Evolutionary conservation across 1,140 invertebrate genomes (phyloP), one percentile per base, ranked within the genome.

Genomic region (Aporrectodea caliginosa): DNA sequence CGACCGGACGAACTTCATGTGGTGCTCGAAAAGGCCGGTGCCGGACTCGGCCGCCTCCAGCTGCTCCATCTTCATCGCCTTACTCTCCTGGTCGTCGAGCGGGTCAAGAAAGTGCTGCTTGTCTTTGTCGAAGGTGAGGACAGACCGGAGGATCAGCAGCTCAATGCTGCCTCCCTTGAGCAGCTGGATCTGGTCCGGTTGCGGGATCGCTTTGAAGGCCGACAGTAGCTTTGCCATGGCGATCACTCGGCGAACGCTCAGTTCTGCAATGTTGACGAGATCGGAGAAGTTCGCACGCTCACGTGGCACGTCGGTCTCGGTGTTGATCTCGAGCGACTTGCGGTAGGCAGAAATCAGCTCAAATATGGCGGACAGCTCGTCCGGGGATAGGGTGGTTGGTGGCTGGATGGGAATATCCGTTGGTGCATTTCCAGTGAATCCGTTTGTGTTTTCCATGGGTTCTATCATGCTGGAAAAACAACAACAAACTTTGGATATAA

Each of bases 131-230:
- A 87, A 88, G 72, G 85, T 85, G 69, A 88, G 85, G 82, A 84
- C 89, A 76, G 87, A 88, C 29, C 89, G 84, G n/a, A 91, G 85
- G 82, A 90, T 89, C 79, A 90, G 88, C 85, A 91, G 84, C 83
- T 91, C 90, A 73, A 91, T 87, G 75, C 89, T 88, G 69, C 89
- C 88, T 34, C 87, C 88, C 76, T 90, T 86, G 34, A 91, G 83
- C 22, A 91, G 83, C 22, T 86, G 86, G 75, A 88, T 88, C 83
- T 90, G 89, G 81, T 90, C 90, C 0, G 82, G 80, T 75, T 87
- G 84, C 14, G 85, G 85, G 14, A 90, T 84, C 14, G 84, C 84
- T 71, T 86, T 86, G 82, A 90, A 91, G 0, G 87, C 82, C 0
- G 84, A 81, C 22, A 89, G n/a, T 83, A 88, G 88, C 84, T 88